These are phyloP conservation scores for Nibea coibor DNA, from an alignment of 2,113 vertebrate genomes.

Conservation along the genomic window DNA sequence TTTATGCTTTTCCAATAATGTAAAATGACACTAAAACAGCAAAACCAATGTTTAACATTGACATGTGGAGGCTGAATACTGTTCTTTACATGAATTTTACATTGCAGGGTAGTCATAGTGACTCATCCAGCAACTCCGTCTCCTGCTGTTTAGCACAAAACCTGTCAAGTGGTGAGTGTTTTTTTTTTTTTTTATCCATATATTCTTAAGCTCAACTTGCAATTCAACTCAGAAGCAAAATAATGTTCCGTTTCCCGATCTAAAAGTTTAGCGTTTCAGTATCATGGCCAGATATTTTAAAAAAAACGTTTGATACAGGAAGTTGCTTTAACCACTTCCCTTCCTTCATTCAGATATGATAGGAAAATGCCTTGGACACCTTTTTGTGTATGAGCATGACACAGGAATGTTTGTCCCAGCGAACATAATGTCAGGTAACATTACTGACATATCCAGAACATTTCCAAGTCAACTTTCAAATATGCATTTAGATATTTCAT, in stretches of 20 bases:
- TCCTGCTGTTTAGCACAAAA: slow-evolving; percentile 72
- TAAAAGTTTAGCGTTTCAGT: slow-evolving; percentile 15
- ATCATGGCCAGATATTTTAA: not conserved
- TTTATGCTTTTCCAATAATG: slow-evolving; percentile 79
- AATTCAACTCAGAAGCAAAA: slow-evolving; percentile 34
- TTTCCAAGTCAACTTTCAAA: too few relatives aligned
- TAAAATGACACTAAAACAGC: slow-evolving; percentile 78
- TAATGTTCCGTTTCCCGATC: slow-evolving; percentile 26
- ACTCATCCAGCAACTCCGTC: slow-evolving; percentile 67
- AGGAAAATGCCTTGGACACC: not conserved
- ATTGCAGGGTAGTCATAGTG: slow-evolving; percentile 72
- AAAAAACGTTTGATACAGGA: not conserved
- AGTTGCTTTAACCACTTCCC: not conserved
- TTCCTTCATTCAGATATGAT: not conserved
- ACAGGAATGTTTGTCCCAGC: too few relatives aligned
- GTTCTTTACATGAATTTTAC: slow-evolving; percentile 74
- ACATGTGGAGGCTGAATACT: slow-evolving; percentile 75
- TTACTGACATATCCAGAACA: too few relatives aligned
- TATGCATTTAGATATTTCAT: too few relatives aligned
- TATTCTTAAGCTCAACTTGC: slow-evolving; percentile 40
- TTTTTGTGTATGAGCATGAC: not conserved
- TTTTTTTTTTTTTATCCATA: slow-evolving; percentile 45
- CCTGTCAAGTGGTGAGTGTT: slow-evolving; percentile 57
- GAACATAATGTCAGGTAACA: too few relatives aligned
- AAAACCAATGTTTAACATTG: slow-evolving; percentile 75